Conservation (phyloP, 1,140 invertebrate species). For the Drosophila funebris region DNA sequence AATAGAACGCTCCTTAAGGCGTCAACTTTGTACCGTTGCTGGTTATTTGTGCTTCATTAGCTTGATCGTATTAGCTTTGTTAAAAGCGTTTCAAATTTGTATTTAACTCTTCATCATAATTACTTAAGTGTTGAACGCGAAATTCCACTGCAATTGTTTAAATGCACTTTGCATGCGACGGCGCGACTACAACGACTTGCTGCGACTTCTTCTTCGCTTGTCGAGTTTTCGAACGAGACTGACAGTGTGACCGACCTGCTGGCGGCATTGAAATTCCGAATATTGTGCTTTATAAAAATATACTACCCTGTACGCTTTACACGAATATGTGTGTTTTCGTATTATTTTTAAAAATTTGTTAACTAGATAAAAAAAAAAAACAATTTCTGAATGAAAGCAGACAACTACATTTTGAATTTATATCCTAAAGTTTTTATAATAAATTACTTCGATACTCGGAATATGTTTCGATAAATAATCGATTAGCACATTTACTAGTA, state of each 20-base stretch:
- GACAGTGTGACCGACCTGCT: slow-evolving; percentile 23
- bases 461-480: not conserved
- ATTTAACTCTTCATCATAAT: slow-evolving; percentile 10
- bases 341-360: no score
- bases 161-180: slow-evolving; percentile 63
- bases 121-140: slow-evolving; percentile 22
- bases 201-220: slow-evolving; percentile 27
- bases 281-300: slow-evolving; percentile 17
- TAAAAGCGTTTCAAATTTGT: not conserved
- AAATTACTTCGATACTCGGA: not conserved
- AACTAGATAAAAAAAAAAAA: no score
- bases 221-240: slow-evolving; percentile 48
- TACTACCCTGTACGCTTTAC: no score
- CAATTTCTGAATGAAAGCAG: no score
- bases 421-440: no score
- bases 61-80: not conserved
- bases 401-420: no score
- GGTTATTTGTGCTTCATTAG: slow-evolving; percentile 22
- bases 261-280: slow-evolving; percentile 17
- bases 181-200: slow-evolving; percentile 44
- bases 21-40: slow-evolving; percentile 36
- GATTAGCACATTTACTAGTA: not conserved
- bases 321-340: no score
- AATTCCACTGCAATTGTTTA: slow-evolving; percentile 57
- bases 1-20: slow-evolving; percentile 67